A percentile compares a stretch with the other conserved stretches of the same genome.
Evolutionary conservation across 2,797 vertebrate genomes (phyloP).

Genomic region (Pygocentrus nattereri): DNA sequence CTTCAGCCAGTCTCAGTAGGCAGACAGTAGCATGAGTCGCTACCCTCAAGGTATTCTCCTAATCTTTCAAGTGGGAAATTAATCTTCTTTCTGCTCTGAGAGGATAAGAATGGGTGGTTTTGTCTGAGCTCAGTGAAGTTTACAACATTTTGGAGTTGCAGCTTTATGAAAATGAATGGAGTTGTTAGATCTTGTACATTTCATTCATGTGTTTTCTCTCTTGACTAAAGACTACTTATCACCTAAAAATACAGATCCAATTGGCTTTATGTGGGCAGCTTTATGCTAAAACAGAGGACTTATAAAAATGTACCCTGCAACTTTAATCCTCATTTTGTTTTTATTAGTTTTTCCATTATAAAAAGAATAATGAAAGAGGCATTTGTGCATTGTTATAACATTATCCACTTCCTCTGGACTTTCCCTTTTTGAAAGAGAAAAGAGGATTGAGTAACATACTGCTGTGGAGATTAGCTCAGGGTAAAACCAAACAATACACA

Average conservation of each 20-base stretch:
- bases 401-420: conserved; percentile 28
- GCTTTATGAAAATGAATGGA: conserved; percentile 30
- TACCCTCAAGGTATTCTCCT: conserved; percentile 63
- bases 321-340: conserved; percentile 27
- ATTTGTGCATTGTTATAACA: conserved; percentile 31
- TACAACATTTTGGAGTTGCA: conserved; percentile 42
- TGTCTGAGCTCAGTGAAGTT: conserved; percentile 46
- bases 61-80: conserved; percentile 61
- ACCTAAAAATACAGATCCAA: conserved; percentile 1
- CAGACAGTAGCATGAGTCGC: conserved; percentile 57
- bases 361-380: conserved; percentile 36
- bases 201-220: not conserved
- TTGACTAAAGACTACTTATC: not conserved
- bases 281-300: not conserved
- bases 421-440: conserved; percentile 54
- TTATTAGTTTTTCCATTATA: not conserved
- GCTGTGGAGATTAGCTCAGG: conserved; percentile 47
- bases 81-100: conserved; percentile 51
- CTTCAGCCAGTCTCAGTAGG: conserved; percentile 51
- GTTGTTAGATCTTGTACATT: conserved; percentile 13
- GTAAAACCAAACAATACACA: conserved; percentile 67
- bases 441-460: conserved; percentile 52
- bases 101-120: conserved; percentile 46
- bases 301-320: not conserved
- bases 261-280: not conserved